Conservation (phyloP, 2,113 vertebrate genomes). For the Balaeniceps rex region DNA sequence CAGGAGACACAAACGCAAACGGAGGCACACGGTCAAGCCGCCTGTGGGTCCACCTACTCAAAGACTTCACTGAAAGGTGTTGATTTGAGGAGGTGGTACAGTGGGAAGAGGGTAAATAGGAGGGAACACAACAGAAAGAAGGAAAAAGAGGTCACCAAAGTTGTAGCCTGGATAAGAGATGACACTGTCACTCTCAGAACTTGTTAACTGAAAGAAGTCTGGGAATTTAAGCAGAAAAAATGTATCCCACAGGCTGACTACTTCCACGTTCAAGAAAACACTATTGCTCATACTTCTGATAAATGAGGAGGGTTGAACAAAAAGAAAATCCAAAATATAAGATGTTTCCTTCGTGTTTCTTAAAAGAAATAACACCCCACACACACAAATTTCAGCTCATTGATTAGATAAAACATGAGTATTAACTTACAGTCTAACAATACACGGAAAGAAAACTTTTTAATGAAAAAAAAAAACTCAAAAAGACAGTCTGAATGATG, state of each 20-base stretch:
- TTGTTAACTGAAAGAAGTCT: background rate
- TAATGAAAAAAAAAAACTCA: background rate
- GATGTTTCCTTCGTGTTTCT: background rate
- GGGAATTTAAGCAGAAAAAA: background rate
- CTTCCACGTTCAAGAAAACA: background rate
- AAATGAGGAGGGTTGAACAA: background rate
- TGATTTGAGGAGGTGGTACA: background rate
- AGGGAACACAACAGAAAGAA: background rate
- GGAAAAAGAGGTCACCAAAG: background rate
- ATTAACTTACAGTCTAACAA: background rate
- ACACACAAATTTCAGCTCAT: background rate
- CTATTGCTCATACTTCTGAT: background rate
- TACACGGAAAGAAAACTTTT: too few relatives aligned
- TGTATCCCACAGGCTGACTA: background rate
- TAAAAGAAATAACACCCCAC: background rate
- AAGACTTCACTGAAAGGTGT: background rate
- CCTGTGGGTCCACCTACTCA: background rate
- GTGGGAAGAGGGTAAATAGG: background rate
- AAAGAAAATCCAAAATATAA: background rate
- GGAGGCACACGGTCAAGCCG: background rate
- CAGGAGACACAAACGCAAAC: background rate
- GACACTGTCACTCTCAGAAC: background rate
- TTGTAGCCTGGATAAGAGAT: background rate
- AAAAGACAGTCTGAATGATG: background rate
- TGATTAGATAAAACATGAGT: background rate